Percentiles rank a stretch among this genome's conserved stretches.
Conservation (phyloP, 2,888 invertebrate genomes). For the Mythimna lalbum region DNA sequence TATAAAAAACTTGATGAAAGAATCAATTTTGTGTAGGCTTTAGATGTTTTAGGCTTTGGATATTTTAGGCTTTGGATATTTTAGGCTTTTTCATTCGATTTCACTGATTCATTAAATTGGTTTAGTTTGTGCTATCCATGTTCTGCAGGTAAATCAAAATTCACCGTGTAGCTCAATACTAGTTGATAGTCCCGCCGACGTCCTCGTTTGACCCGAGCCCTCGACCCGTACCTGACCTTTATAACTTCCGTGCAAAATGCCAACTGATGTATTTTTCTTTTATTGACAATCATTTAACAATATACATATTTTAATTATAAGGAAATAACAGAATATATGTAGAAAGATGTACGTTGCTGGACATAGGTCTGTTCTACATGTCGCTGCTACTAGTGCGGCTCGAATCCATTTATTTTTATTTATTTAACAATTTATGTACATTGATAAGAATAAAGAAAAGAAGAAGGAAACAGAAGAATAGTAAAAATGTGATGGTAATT, state of each 20-base stretch:
- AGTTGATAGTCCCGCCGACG: slow-evolving; percentile 33
- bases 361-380: too few species aligned
- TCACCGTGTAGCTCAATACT: slow-evolving; percentile 20
- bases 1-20: slow-evolving; percentile 46
- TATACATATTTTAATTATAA: too few species aligned
- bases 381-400: too few species aligned
- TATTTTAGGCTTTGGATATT: slow-evolving; percentile 8
- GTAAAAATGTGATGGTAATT: too few species aligned
- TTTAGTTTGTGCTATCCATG: not conserved
- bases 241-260: slow-evolving; percentile 28
- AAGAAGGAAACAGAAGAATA: too few species aligned
- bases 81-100: slow-evolving; percentile 1
- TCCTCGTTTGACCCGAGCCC: slow-evolving; percentile 36
- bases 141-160: slow-evolving; percentile 28
- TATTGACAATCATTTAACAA: too few species aligned
- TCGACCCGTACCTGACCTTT: slow-evolving; percentile 43
- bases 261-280: slow-evolving; percentile 25
- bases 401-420: too few species aligned
- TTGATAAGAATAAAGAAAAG: too few species aligned
- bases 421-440: too few species aligned
- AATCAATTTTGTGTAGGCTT: slow-evolving; percentile 34
- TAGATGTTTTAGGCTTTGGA: slow-evolving; percentile 2
- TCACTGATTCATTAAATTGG: slow-evolving; percentile 7
- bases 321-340: too few species aligned
- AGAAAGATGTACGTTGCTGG: too few species aligned